Evolutionary conservation across 2,113 vertebrate genomes (phyloP).

Genomic region (Baryphthengus martii): DNA sequence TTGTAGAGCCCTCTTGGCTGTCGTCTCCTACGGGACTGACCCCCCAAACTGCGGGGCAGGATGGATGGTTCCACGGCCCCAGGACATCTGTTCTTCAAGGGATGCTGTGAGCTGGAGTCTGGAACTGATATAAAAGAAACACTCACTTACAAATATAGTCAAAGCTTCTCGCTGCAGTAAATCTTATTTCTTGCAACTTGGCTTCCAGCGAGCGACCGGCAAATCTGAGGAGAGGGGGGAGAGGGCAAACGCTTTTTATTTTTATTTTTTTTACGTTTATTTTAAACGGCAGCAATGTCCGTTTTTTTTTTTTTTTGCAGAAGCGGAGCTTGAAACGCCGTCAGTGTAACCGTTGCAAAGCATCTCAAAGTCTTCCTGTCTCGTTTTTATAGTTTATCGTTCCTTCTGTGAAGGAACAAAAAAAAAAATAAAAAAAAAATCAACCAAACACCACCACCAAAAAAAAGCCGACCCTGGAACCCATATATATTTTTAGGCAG

Average conservation of each 20-base stretch:
- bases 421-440: neutral
- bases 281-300: neutral
- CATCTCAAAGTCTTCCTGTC: neutral
- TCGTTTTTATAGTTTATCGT: neutral
- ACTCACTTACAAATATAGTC: slow-evolving; percentile 12
- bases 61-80: slow-evolving; percentile 51
- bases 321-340: neutral
- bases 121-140: slow-evolving; percentile 37
- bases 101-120: slow-evolving; percentile 53
- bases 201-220: neutral
- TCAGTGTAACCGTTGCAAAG: neutral
- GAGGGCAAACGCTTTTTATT: neutral
- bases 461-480: neutral
- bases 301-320: neutral
- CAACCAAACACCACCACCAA: neutral
- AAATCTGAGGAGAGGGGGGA: neutral
- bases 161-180: slow-evolving; percentile 44
- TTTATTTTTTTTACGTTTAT: neutral
- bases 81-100: slow-evolving; percentile 67
- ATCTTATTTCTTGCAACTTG: slow-evolving; percentile 7
- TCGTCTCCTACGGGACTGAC: slow-evolving; percentile 65
- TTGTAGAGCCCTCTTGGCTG: slow-evolving; percentile 65
- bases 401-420: neutral
- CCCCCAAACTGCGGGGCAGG: slow-evolving; percentile 66
- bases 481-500: neutral